Base-by-base conservation (phyloP, 2,113 vertebrate species). In the Sula dactylatra region DNA sequence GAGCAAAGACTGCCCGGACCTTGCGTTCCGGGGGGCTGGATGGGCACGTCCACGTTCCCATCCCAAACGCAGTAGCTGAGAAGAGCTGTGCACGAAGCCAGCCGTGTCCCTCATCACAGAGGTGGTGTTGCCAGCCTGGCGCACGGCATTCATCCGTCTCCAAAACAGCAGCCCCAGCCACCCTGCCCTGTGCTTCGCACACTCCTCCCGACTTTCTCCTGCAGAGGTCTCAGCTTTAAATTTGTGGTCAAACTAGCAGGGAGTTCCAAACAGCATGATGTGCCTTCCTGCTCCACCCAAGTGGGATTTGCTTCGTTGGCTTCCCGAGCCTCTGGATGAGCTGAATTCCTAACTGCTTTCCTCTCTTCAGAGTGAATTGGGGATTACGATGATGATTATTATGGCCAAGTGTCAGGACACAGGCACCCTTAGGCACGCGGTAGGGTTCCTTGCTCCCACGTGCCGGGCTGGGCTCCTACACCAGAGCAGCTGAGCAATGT, bases 21-120 rank as follows among this genome's bases (percentile, higher is more conserved):
- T 55, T 7, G 16, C 0, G 8, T 32, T 73, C 54, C 73, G 1
- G 4, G 16, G 47, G 45, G 21, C 9, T 62, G 82, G 45, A 42
- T n/a, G 61, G 73, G 11, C 62, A 76, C 0, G 0, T 25, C 42
- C 61, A 22, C 10, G 1, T 45, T n/a, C n/a, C 16, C 27, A 7
- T 32, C 67, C 49, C 29, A 21, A 22, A 27, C 2, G 4, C 50
- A 36, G 25, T 4, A 52, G 47, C 17, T 2, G 5, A 52, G 87
- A 22, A 70, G 42, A 45, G 52, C 19, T 1, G 6, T 0, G 24
- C 18, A 0, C 2, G 13, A 27, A 36, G 29, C 32, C 77, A 56
- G 18, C 52, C 11, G 16, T 18, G 36, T 20, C 70, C 44, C 66
- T 3, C 13, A 54, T 38, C 64, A 45, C 20, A 2, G 36, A 31